These are phyloP conservation scores for Tragelaphus eurycerus DNA, from an alignment of 2,797 vertebrate species.

Conservation along the genomic window DNA sequence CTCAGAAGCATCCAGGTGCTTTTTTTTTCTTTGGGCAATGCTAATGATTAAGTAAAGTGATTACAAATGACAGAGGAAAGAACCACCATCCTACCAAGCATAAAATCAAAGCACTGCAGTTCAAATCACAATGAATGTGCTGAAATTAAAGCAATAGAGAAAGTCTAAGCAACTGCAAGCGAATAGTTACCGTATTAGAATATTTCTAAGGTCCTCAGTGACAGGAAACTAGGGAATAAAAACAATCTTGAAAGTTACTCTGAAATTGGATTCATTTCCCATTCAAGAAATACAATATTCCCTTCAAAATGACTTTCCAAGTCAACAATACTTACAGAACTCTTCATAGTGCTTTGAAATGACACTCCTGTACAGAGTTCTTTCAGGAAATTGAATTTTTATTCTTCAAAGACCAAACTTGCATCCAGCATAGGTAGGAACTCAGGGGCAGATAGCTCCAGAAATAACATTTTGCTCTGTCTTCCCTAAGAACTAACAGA, in stretches of 20 bases:
- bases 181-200: background rate
- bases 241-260: background rate
- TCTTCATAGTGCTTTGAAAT: constrained; percentile 33
- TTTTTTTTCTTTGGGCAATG: background rate
- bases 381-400: constrained; percentile 39
- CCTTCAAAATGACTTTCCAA: constrained; percentile 33
- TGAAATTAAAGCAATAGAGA: background rate
- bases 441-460: background rate
- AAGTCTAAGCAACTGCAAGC: background rate
- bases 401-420: background rate
- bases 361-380: background rate
- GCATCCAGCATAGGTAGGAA: background rate
- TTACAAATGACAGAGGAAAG: background rate
- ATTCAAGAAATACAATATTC: constrained; percentile 1
- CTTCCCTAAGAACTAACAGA: background rate
- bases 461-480: background rate
- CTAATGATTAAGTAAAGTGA: background rate
- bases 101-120: background rate
- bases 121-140: background rate
- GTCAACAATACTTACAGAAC: background rate
- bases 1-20: background rate
- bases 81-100: background rate
- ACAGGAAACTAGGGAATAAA: background rate
- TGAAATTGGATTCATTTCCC: constrained; percentile 1
- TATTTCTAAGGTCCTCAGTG: background rate